Conservation (phyloP, 1,140 invertebrate genomes). For the Theocolax elegans region DNA sequence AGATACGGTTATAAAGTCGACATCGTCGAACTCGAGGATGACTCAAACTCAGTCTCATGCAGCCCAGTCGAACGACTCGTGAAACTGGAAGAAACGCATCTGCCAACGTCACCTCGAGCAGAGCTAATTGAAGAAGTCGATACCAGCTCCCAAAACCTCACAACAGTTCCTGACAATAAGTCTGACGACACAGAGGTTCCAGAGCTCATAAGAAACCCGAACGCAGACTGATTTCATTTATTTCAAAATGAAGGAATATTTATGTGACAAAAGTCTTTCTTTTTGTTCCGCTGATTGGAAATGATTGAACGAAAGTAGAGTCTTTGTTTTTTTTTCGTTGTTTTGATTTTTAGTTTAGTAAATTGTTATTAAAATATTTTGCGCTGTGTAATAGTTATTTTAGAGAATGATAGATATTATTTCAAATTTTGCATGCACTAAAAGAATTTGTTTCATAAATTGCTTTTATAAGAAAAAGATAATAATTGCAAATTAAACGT, state of each 20-base stretch:
- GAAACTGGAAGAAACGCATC: slow-evolving; percentile 69
- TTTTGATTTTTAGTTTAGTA: too few relatives aligned
- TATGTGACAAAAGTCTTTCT: background rate
- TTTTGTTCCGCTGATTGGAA: slow-evolving; percentile 9
- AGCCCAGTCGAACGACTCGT: slow-evolving; percentile 50
- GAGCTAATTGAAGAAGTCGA: slow-evolving; percentile 50
- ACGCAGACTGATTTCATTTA: slow-evolving; percentile 17
- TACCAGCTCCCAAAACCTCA: background rate
- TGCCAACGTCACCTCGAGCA: slow-evolving; percentile 66
- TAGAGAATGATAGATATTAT: too few relatives aligned
- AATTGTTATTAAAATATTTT: too few relatives aligned
- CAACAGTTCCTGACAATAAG: slow-evolving; percentile 56
- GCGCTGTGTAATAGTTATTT: too few relatives aligned
- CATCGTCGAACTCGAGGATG: slow-evolving; percentile 3
- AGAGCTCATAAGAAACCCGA: background rate
- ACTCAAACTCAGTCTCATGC: slow-evolving; percentile 6
- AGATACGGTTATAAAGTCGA: slow-evolving; percentile 27
- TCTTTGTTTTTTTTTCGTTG: too few relatives aligned
- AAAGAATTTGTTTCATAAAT: too few relatives aligned
- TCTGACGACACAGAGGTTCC: slow-evolving; percentile 47
- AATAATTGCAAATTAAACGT: too few relatives aligned
- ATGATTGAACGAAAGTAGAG: background rate
- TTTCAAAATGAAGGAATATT: background rate
- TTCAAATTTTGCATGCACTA: too few relatives aligned
- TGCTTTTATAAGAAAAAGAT: too few relatives aligned